These are phyloP conservation scores for Lepidocyrtinus sp. DNA, from an alignment of 2,888 invertebrate species.

Conservation along the genomic window DNA sequence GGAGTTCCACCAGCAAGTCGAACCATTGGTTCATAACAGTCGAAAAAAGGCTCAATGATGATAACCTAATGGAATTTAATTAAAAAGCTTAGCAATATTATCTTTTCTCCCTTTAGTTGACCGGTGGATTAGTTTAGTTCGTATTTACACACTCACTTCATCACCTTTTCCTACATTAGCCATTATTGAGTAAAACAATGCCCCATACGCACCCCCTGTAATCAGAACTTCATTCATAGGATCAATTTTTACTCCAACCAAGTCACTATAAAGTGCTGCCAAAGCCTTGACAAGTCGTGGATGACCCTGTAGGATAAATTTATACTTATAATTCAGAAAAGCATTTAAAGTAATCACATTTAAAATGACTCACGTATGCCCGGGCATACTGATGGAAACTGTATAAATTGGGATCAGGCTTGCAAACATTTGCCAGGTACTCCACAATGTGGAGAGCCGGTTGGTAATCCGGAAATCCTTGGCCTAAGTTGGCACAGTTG, in stretches of 20 bases:
- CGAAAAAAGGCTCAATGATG: slow-evolving; percentile 98
- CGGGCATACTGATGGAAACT: slow-evolving; percentile 90
- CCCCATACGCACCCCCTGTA: slow-evolving; percentile 94
- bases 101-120: too few relatives aligned
- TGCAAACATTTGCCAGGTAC: slow-evolving; percentile 80
- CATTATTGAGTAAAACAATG: slow-evolving; percentile 87
- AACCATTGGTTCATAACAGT: slow-evolving; percentile 98
- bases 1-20: slow-evolving; percentile 88
- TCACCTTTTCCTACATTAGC: slow-evolving; percentile 87
- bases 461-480: slow-evolving; percentile 93
- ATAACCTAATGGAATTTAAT: too few relatives aligned
- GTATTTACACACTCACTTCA: slow-evolving; percentile 53
- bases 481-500: slow-evolving; percentile 93
- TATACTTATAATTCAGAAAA: slow-evolving; percentile 31
- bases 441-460: slow-evolving; percentile 87
- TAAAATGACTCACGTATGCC: slow-evolving; percentile 83
- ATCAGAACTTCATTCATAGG: slow-evolving; percentile 89
- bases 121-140: too few relatives aligned
- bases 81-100: too few relatives aligned
- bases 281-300: slow-evolving; percentile 88
- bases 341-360: slow-evolving; percentile 19
- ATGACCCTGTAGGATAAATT: slow-evolving; percentile 85
- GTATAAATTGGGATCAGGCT: slow-evolving; percentile 79
- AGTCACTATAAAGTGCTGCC: slow-evolving; percentile 85
- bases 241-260: slow-evolving; percentile 83